phyloP scores from a whole-genome alignment of 37 sponge, comb jelly and placozoan genomes.

The Cliona cf. orientalis region DNA sequence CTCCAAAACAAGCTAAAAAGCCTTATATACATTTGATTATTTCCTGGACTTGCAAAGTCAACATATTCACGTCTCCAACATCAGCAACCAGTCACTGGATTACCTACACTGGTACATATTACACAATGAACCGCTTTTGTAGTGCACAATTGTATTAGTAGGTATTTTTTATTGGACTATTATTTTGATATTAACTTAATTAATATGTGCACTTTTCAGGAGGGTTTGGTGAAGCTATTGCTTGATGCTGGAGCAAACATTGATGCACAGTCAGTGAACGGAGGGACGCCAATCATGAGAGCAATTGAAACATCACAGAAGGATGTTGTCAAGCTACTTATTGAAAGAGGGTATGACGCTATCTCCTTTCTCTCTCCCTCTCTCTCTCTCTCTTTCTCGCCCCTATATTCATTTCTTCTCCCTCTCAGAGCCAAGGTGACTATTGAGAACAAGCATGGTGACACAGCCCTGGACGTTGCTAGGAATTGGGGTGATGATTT shows the following conservation, averaged over 20 bases:
- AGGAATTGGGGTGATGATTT: conserved; percentile 86
- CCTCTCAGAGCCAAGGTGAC: conserved; percentile 67
- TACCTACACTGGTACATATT: no score
- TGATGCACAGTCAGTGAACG: conserved; percentile 90
- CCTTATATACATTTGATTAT: no score
- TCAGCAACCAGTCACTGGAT: no score
- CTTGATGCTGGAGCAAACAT: conserved; percentile 82
- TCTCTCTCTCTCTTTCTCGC: no score
- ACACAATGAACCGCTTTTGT: no score
- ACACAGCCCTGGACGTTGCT: conserved; percentile 82
- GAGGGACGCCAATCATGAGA: conserved; percentile 98
- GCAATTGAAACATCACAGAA: conserved; percentile 91
- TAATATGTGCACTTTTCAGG: conserved; percentile 22
- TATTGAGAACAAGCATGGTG: conserved; percentile 73
- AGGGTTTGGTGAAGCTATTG: conserved; percentile 66
- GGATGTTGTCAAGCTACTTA: conserved; percentile 75
- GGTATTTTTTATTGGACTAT: no score
- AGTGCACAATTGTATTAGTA: no score
- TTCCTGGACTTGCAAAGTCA: no score
- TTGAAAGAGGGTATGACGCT: conserved; percentile 94
- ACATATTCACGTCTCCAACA: no score
- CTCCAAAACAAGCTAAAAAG: no score
- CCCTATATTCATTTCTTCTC: conserved; percentile 9
- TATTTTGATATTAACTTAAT: neutral
- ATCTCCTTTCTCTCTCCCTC: no score